Conservation (phyloP, 2,113 vertebrate species). For the Marmota monax region DNA sequence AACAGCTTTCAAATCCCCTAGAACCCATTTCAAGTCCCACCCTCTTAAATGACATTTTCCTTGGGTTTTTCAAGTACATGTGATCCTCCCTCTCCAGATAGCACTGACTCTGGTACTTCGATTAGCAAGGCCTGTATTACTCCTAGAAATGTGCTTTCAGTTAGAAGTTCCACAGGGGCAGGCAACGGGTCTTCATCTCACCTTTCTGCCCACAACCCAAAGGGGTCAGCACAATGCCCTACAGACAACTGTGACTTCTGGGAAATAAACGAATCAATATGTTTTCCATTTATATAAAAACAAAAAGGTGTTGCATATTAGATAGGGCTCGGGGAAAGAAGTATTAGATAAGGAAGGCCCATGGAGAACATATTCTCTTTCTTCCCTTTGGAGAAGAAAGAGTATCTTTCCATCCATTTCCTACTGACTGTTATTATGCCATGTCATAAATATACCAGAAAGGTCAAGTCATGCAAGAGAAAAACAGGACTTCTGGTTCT, state of each 20-base stretch:
- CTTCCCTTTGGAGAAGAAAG: not conserved
- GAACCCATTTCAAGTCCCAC: not conserved
- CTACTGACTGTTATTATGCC: not conserved
- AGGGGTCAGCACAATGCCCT: not conserved
- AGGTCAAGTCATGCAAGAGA: not conserved
- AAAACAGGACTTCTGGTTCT: not conserved
- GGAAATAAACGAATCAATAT: not conserved
- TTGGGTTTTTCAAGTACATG: not conserved
- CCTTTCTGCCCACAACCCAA: not conserved
- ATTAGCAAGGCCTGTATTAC: not conserved
- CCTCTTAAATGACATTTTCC: not conserved
- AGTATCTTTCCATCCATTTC: not conserved
- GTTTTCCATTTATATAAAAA: not conserved
- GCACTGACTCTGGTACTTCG: not conserved
- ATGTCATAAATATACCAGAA: not conserved
- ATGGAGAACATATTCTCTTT: not conserved
- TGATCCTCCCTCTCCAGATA: not conserved
- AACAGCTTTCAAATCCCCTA: not conserved
- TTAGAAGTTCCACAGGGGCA: not conserved
- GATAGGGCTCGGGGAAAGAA: not conserved
- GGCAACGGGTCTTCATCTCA: not conserved
- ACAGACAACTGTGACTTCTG: not conserved
- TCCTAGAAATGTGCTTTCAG: not conserved
- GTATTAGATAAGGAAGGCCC: not conserved
- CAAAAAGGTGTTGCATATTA: not conserved